phyloP scores from a whole-genome alignment of 1,140 invertebrate species.

The Sinella curviseta region DNA sequence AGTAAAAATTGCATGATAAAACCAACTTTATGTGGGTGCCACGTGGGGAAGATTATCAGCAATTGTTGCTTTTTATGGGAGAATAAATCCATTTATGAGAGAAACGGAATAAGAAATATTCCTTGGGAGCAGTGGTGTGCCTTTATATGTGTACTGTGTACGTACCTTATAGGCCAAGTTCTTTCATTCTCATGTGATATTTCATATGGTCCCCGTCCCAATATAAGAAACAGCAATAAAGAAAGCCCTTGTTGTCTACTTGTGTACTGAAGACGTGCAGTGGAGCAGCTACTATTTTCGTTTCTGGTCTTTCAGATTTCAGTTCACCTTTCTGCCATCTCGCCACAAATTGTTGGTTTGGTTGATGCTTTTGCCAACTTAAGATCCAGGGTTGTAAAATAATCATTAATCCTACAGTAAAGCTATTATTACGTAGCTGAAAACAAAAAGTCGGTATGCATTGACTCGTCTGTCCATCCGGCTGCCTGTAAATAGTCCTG shows the following conservation, averaged over 20 bases:
- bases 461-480: neutral
- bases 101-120: neutral
- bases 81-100: conserved; percentile 16
- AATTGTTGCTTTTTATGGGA: conserved; percentile 25
- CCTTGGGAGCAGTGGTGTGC: neutral
- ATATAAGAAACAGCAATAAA: no score
- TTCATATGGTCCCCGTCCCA: neutral
- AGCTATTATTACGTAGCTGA: neutral
- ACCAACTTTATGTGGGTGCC: neutral
- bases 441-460: neutral
- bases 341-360: neutral
- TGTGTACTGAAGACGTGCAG: neutral
- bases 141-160: neutral
- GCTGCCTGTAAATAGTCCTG: neutral
- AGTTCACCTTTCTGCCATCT: neutral
- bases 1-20: conserved; percentile 17
- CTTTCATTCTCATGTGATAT: neutral
- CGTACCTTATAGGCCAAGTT: neutral
- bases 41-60: conserved; percentile 22
- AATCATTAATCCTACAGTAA: neutral
- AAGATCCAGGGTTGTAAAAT: neutral
- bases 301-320: no score
- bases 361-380: neutral
- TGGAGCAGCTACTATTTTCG: no score
- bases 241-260: neutral